Percentiles rank a stretch among this genome's conserved stretches.
phyloP scores from a whole-genome alignment of 2,113 vertebrate species.

The Jacana jacana region DNA sequence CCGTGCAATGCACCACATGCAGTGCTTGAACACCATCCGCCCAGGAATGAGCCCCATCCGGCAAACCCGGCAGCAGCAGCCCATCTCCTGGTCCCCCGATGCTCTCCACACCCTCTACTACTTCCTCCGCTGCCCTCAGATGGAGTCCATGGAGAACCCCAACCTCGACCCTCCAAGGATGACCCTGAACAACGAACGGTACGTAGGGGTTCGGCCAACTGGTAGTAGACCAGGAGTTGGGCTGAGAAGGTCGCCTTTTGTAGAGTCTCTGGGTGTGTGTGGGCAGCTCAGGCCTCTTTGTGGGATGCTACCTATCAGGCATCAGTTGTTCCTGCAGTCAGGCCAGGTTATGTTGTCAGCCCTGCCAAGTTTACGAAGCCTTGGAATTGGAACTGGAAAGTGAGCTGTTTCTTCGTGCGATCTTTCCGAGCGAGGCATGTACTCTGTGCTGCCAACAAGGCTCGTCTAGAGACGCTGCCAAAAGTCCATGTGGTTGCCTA shows the following conservation, averaged over 20 bases:
- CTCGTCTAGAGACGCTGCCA: constrained; percentile 39
- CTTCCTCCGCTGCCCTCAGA: constrained; percentile 96
- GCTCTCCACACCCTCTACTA: constrained; percentile 99
- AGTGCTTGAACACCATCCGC: constrained; percentile 85
- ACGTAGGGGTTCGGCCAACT: neutral
- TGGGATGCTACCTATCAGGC: neutral
- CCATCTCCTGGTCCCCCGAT: constrained; percentile 93
- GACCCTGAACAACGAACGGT: constrained; percentile 96
- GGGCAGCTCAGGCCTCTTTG: neutral
- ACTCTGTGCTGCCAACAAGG: neutral
- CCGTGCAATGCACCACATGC: constrained; percentile 98
- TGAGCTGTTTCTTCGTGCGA: neutral
- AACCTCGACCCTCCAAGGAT: constrained; percentile 97
- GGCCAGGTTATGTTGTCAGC: neutral
- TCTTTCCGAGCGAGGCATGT: constrained; percentile 32
- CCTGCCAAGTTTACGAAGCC: neutral
- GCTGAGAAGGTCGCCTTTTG: neutral
- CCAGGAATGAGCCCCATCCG: constrained; percentile 88
- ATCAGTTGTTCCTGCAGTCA: constrained; percentile 23
- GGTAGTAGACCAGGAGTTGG: too few species aligned
- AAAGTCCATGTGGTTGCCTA: constrained; percentile 22
- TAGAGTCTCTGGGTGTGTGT: neutral
- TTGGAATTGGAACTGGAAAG: constrained; percentile 50
- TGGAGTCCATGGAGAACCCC: constrained; percentile 99
- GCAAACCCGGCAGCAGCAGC: constrained; percentile 86